Evolutionary conservation across 30 jellyfish, hydroid and myxozoan species (phyloP).

Genomic region (Aurelia aurita): DNA sequence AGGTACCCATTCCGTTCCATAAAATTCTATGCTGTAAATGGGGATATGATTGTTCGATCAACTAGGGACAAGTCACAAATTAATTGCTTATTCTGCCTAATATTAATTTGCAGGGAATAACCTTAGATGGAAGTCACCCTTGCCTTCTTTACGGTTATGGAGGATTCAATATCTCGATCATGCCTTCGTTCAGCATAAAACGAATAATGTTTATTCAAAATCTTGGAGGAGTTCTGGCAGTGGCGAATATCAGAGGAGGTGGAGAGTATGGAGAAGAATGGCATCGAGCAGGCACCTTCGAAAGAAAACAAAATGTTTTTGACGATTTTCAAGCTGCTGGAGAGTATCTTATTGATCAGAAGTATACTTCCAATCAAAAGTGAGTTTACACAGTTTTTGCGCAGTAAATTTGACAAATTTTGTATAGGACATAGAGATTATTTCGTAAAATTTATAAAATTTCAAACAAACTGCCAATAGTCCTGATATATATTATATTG

Average conservation of each 20-base stretch:
- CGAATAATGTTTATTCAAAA: constrained; percentile 81
- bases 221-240: constrained; percentile 89
- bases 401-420: no score
- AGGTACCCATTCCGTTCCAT: no score
- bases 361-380: constrained; percentile 81
- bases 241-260: constrained; percentile 98
- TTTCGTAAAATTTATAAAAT: no score
- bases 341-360: constrained; percentile 76
- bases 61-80: no score
- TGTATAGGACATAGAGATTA: no score
- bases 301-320: constrained; percentile 85
- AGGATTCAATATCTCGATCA: constrained; percentile 91
- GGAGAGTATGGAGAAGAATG: constrained; percentile 98
- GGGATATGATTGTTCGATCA: no score
- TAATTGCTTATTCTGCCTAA: no score
- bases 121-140: constrained; percentile 88
- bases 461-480: no score
- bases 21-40: no score
- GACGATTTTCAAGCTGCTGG: constrained; percentile 98
- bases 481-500: no score
- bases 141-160: constrained; percentile 97
- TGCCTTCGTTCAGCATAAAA: constrained; percentile 86
- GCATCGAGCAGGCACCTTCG: constrained; percentile 91
- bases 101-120: constrained; percentile 66
- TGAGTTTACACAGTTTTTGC: constrained; percentile 1